Evolutionary conservation across 2,797 vertebrate genomes (phyloP), one percentile per base, ranked within the genome.

Genomic region (Arrhamphus sclerolepis): DNA sequence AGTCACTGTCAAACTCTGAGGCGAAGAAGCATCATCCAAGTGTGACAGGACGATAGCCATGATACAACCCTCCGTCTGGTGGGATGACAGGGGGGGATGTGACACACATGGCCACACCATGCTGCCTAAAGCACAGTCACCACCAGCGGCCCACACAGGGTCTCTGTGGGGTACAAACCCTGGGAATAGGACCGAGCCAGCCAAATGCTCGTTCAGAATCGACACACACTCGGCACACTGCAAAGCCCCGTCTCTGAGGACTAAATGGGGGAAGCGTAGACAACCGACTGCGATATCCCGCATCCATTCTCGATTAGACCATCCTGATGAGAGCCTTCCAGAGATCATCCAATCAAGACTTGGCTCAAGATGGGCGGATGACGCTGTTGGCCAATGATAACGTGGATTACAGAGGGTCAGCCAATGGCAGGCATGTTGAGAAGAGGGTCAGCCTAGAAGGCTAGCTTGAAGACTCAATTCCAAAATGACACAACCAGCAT

Each of bases 41-140:
- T 76, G 85, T 91, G 89, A 91, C 87, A 86, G 77, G 77, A 83
- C 75, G 85, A 84, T 87, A 85, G 87, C 91, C 88, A 87, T 82
- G 87, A 87, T 86, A 83, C 82, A 87, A 87, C 82, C 89, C 84
- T 85, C 90, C 89, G 84, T 89, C 89, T 90, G 88, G 72, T 83
- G 77, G 77, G 69, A 80, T 78, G 84, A 88, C 86, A 86, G 74
- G 79, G 72, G 83, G 80, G 74, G 83, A 81, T 75, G 79, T 84
- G 86, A 84, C 87, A 88, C 88, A 88, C 88, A 89, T 87, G 84
- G 80, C 87, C 80, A 79, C 78, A 76, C 85, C 84, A 89, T 86
- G 82, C 78, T 88, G 87, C 87, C 78, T 78, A 74, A 77, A 85
- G 61, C 83, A 65, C 72, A 80, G 71, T 85, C 81, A 69, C 70